These are phyloP conservation scores for Adrianichthys oophorus DNA, from an alignment of 2,797 vertebrate species.

Conservation along the genomic window DNA sequence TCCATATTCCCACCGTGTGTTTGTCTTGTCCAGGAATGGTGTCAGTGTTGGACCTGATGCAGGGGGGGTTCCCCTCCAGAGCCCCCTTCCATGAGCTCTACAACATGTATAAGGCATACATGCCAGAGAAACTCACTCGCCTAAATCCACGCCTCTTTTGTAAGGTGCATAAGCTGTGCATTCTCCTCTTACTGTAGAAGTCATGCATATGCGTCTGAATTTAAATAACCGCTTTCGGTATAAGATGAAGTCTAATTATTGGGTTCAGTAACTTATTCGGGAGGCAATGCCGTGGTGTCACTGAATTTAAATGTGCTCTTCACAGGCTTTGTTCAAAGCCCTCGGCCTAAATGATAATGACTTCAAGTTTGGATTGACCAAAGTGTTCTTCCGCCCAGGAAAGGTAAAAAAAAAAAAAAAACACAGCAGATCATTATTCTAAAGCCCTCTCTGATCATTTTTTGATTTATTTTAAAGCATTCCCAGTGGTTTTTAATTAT, in stretches of 20 bases:
- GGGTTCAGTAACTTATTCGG: background rate
- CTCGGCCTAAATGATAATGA: slow-evolving; percentile 94
- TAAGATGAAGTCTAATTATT: slow-evolving; percentile 21
- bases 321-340: slow-evolving; percentile 96
- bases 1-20: background rate
- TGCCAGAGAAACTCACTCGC: slow-evolving; percentile 91
- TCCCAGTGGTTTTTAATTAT: too few relatives aligned
- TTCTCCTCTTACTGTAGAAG: slow-evolving; percentile 4
- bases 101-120: slow-evolving; percentile 97
- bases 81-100: slow-evolving; percentile 98
- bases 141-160: slow-evolving; percentile 96
- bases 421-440: too few relatives aligned
- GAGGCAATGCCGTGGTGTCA: slow-evolving; percentile 4
- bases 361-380: slow-evolving; percentile 97
- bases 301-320: slow-evolving; percentile 28
- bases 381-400: slow-evolving; percentile 97
- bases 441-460: too few relatives aligned
- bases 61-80: slow-evolving; percentile 96
- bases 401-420: slow-evolving; percentile 80
- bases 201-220: background rate
- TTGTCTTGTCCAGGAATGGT: slow-evolving; percentile 87
- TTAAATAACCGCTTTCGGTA: slow-evolving; percentile 21
- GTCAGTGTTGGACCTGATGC: slow-evolving; percentile 98
- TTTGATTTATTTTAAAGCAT: too few relatives aligned
- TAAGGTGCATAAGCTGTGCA: slow-evolving; percentile 79